phyloP scores from a whole-genome alignment of 2,113 vertebrate genomes.

The Halcyon senegalensis region DNA sequence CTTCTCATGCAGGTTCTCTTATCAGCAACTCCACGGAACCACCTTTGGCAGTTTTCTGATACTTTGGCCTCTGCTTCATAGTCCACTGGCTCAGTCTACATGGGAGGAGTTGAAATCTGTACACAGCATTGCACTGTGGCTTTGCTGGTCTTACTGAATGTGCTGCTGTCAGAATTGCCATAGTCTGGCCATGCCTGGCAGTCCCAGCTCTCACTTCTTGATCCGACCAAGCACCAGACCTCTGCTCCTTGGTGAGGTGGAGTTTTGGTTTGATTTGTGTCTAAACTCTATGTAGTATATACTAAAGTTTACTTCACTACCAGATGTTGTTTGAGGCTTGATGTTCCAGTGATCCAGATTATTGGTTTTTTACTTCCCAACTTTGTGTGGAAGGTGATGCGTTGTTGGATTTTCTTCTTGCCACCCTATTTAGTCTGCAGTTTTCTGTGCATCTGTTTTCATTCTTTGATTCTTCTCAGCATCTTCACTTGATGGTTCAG shows the following conservation, averaged over 20 bases:
- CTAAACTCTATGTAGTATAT: not conserved
- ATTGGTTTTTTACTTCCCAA: not conserved
- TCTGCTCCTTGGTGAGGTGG: not conserved
- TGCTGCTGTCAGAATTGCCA: rapidly evolving
- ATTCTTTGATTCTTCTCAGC: not conserved
- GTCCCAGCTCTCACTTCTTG: not conserved
- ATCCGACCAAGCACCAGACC: not conserved
- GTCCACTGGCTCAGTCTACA: not conserved
- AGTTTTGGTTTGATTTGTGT: not conserved
- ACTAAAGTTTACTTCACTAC: not conserved
- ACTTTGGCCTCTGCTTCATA: not conserved
- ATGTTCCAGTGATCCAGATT: not conserved
- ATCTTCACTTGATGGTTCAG: not conserved
- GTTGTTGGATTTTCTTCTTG: not conserved
- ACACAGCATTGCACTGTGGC: rapidly evolving
- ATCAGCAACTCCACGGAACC: not conserved
- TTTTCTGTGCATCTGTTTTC: not conserved
- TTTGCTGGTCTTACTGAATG: not conserved
- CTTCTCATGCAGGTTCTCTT: not conserved
- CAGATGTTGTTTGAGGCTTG: not conserved
- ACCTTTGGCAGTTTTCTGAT: not conserved
- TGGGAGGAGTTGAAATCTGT: not conserved
- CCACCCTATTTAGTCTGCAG: not conserved
- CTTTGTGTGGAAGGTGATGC: not conserved
- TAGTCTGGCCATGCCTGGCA: not conserved